Conservation (phyloP, 2,113 vertebrate species). For the Chionomys nivalis region DNA sequence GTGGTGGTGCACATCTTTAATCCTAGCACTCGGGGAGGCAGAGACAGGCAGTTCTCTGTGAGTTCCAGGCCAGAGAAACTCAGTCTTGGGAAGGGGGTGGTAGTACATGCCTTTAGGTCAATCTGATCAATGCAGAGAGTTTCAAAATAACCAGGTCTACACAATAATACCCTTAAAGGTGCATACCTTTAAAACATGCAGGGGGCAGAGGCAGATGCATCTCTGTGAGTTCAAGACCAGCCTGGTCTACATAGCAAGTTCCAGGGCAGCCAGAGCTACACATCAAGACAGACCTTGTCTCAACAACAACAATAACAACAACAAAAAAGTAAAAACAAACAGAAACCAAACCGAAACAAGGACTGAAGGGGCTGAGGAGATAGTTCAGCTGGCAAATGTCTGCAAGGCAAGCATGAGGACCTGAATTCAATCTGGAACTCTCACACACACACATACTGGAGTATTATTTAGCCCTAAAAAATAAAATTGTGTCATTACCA, state of each 20-base stretch:
- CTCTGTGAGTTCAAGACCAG: background rate
- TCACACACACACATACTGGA: background rate
- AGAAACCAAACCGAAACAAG: background rate
- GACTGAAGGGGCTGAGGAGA: background rate
- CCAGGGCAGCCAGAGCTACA: background rate
- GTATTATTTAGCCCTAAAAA: background rate
- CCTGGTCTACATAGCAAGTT: background rate
- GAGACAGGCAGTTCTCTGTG: background rate
- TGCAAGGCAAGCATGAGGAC: background rate
- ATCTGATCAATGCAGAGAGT: background rate
- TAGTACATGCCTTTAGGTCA: background rate
- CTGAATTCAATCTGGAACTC: background rate
- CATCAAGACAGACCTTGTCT: background rate
- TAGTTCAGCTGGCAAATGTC: background rate
- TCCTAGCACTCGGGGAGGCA: background rate
- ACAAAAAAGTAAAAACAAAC: background rate
- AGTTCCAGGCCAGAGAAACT: background rate
- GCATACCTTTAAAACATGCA: background rate
- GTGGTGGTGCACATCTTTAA: background rate
- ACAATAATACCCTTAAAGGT: background rate
- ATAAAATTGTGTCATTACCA: background rate
- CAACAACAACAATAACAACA: background rate
- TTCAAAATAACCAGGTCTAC: background rate
- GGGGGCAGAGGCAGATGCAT: background rate
- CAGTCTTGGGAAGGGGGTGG: background rate